Conservation (phyloP, 2,888 invertebrate genomes). For the Machimus rusticus region DNA sequence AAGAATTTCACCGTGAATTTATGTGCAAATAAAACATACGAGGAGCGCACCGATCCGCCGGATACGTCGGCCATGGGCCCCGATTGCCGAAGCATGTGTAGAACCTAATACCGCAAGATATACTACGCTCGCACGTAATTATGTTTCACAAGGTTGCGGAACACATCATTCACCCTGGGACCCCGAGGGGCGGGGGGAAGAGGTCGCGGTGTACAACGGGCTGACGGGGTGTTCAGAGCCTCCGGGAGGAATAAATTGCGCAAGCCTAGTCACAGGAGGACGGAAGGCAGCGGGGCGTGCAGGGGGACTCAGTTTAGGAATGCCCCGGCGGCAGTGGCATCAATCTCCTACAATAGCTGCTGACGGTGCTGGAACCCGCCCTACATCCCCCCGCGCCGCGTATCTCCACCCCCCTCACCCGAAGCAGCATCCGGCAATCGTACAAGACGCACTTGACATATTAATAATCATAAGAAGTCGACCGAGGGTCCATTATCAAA, state of each 20-base stretch:
- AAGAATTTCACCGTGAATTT: slow-evolving; percentile 37
- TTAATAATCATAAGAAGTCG: slow-evolving; percentile 41
- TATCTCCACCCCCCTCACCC: background rate
- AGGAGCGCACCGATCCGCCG: slow-evolving; percentile 12
- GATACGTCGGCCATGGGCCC: background rate
- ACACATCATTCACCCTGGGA: slow-evolving; percentile 25
- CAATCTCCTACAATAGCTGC: slow-evolving; percentile 37
- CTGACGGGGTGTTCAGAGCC: background rate
- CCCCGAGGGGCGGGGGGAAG: background rate
- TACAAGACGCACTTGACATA: slow-evolving; percentile 37
- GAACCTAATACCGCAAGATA: slow-evolving; percentile 37
- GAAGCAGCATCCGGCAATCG: background rate
- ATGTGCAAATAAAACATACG: slow-evolving; percentile 17
- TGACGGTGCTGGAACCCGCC: slow-evolving; percentile 6
- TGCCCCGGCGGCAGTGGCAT: background rate
- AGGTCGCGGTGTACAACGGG: background rate
- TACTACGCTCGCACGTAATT: slow-evolving; percentile 38
- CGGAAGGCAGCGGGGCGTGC: background rate
- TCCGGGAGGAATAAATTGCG: slow-evolving; percentile 29
- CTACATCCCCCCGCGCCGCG: background rate
- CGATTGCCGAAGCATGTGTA: slow-evolving; percentile 27
- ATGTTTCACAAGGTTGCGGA: slow-evolving; percentile 23
- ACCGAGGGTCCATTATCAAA: slow-evolving; percentile 41
- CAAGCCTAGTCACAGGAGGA: slow-evolving; percentile 1
- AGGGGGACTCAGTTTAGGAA: background rate